Evolutionary conservation across 2,113 vertebrate genomes (phyloP).

Genomic region (Catharus fuscescens): DNA sequence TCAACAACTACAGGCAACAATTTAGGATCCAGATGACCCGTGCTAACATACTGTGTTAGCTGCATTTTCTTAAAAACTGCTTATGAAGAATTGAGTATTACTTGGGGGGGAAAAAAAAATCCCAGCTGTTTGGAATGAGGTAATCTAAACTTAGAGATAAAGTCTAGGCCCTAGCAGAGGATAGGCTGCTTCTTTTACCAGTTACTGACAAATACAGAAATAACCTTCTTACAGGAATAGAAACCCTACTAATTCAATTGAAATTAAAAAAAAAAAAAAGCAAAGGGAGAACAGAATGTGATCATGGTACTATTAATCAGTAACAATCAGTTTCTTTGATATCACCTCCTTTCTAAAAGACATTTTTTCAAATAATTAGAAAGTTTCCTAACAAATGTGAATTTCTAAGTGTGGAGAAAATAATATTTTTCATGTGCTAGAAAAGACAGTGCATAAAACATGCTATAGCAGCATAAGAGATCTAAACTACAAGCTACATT

Average conservation of each 20-base stretch:
- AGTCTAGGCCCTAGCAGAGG: neutral
- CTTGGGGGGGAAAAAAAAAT: neutral
- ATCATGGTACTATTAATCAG: neutral
- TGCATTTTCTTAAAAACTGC: neutral
- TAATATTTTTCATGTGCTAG: neutral
- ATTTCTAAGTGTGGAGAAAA: neutral
- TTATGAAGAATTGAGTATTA: neutral
- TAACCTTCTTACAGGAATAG: neutral
- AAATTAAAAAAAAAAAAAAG: neutral
- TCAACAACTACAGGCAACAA: neutral
- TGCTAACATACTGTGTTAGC: neutral
- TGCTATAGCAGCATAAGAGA: conserved; percentile 27
- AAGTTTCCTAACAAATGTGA: neutral
- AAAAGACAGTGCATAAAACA: conserved; percentile 43
- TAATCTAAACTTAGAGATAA: neutral
- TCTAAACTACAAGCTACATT: neutral
- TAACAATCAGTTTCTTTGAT: neutral
- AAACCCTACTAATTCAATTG: neutral
- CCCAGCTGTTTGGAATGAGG: neutral
- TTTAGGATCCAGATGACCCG: neutral
- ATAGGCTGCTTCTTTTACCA: neutral
- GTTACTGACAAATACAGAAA: neutral
- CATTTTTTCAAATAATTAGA: neutral
- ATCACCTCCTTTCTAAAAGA: neutral
- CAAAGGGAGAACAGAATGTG: fast-evolving